Evolutionary conservation across 2,888 invertebrate species (phyloP).

Genomic region (Abscondita cerata): DNA sequence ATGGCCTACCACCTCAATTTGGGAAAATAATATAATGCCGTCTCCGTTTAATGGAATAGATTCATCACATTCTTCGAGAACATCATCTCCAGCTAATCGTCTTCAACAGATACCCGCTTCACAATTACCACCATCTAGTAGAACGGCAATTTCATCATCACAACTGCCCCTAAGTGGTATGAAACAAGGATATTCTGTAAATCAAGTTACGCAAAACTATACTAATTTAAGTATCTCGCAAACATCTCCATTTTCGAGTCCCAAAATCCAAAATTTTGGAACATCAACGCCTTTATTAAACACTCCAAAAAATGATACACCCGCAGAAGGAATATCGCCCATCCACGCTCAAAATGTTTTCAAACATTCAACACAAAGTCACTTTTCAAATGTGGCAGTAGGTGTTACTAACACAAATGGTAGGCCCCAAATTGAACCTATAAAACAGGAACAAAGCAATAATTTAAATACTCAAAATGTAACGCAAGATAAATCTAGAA

Average conservation of each 20-base stretch:
- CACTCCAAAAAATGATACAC: conserved; percentile 11
- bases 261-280: conserved; percentile 42
- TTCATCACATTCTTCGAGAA: conserved; percentile 56
- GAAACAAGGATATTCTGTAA: conserved; percentile 24
- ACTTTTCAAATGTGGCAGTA: conserved; percentile 14
- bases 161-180: conserved; percentile 47
- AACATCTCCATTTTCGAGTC: conserved; percentile 43
- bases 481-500: conserved; percentile 8
- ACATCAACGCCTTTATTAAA: conserved; percentile 49
- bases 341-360: conserved; percentile 9
- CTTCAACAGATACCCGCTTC: conserved; percentile 45
- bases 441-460: conserved; percentile 17
- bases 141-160: conserved; percentile 47
- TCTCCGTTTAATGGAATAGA: conserved; percentile 52
- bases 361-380: conserved; percentile 19
- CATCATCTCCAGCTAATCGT: conserved; percentile 53
- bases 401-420: neutral
- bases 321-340: conserved; percentile 1
- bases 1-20: conserved; percentile 48
- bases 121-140: conserved; percentile 47
- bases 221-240: conserved; percentile 38
- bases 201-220: conserved; percentile 42
- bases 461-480: conserved; percentile 7
- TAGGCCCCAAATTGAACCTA: conserved; percentile 1
- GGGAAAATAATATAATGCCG: conserved; percentile 26